These are phyloP conservation scores for Rhinogobius similis DNA, from an alignment of 2,113 vertebrate genomes.

Conservation along the genomic window DNA sequence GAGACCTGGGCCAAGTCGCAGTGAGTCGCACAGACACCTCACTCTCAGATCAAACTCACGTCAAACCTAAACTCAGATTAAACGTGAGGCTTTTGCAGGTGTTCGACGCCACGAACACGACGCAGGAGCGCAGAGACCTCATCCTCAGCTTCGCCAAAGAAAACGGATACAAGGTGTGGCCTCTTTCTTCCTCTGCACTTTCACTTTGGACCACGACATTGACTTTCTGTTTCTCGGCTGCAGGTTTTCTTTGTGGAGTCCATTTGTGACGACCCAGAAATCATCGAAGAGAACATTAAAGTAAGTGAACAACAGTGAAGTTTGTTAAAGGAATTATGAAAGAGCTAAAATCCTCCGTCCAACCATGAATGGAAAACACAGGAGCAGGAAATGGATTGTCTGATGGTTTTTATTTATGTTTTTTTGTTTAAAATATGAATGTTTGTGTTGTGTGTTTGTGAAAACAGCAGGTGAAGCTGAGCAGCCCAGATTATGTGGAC, in stretches of 20 bases:
- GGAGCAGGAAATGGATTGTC: too few species aligned
- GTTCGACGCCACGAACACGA: slow-evolving; percentile 91
- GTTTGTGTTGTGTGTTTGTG: neutral
- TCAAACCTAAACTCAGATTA: neutral
- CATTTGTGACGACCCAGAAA: slow-evolving; percentile 85
- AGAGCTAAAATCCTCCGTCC: too few species aligned
- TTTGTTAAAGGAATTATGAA: too few species aligned
- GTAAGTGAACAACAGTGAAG: slow-evolving; percentile 58
- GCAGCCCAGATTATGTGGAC: slow-evolving; percentile 86
- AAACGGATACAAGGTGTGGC: slow-evolving; percentile 84
- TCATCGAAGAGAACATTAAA: slow-evolving; percentile 87
- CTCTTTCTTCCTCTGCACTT: neutral
- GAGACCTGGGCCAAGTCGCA: slow-evolving; percentile 83
- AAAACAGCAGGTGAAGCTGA: slow-evolving; percentile 88
- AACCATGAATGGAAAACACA: too few species aligned
- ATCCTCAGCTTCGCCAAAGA: slow-evolving; percentile 85
- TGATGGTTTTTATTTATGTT: too few species aligned
- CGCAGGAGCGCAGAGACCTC: slow-evolving; percentile 79
- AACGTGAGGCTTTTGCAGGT: slow-evolving; percentile 71
- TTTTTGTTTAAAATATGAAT: too few species aligned
- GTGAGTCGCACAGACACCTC: slow-evolving; percentile 72
- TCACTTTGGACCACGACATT: too few species aligned
- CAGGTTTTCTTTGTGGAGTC: slow-evolving; percentile 92
- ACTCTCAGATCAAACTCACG: neutral
- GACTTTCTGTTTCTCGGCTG: neutral